Evolutionary conservation across 2,797 vertebrate species (phyloP), one percentile per base, ranked within the genome.

Genomic region (Ptychadena robeensis): DNA sequence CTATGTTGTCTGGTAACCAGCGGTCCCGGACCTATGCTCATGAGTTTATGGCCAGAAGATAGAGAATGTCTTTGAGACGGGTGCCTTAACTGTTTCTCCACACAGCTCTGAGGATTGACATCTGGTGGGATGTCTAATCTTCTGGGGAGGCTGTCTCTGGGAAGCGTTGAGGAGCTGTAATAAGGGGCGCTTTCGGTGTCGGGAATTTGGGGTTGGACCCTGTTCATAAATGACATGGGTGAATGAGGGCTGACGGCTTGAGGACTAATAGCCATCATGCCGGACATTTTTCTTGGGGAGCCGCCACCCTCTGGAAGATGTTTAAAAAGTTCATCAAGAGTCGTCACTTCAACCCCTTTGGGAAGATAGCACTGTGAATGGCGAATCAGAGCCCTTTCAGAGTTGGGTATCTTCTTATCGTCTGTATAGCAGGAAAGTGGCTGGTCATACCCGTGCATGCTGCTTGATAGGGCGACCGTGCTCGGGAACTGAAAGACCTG

Each of bases 101-200:
- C 86, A 27, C 94, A 95, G 75, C 93, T 93, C 83, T 93, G 94
- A 73, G 94, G 94, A 0, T 91, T 92, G 14, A 94, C 92, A 69
- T 96, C 96, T 0, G 96, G 96, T 0, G 96, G 96, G 5, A 96
- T 92, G 34, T 97, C 96, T 92, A 97, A 93, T 86, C 96, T 91
- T 10, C 96, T 91, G 0, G 95, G 96, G 57, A 94, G 92, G 86
- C 93, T 94, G 87, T 97, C 96, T 78, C 95, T 90, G 0, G 95
- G 94, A 32, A 96, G 88, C 0, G 95, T 95, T 70, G 95, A 94
- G 0, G 95, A 92, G 89, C 94, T 95, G 82, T 94, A 95, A 86
- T 96, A 95, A 0, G 93, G 93, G 0, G 94, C 93, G 0, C 92
- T 94, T 77, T 95, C 93, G 0, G 94, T 94, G 81, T 94, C 92